These are phyloP conservation scores for Zaprionus nigranus DNA, from an alignment of 1,140 invertebrate genomes.

Conservation along the genomic window DNA sequence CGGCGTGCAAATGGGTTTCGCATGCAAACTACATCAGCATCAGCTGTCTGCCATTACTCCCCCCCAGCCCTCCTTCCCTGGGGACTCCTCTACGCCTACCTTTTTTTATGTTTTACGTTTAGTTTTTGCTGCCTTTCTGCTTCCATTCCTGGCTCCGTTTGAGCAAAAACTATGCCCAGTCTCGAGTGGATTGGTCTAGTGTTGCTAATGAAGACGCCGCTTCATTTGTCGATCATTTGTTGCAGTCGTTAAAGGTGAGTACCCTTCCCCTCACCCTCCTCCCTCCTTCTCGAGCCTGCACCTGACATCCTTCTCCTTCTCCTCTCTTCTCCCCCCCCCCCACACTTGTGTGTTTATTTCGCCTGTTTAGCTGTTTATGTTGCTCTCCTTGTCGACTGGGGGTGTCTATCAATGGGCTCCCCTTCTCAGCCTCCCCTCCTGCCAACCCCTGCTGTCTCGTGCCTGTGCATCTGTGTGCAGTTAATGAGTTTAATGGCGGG, in stretches of 20 bases:
- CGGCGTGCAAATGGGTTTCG: constrained; percentile 80
- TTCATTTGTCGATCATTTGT: constrained; percentile 72
- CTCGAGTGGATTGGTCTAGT: constrained; percentile 7
- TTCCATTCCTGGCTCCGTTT: constrained; percentile 17
- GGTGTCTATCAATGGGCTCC: constrained; percentile 4
- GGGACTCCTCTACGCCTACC: constrained; percentile 44
- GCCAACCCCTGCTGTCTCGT: not conserved
- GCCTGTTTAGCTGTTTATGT: constrained; percentile 27
- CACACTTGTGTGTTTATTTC: not conserved
- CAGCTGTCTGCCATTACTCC: not conserved
- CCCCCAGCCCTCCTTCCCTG: not conserved
- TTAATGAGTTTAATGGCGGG: constrained; percentile 80
- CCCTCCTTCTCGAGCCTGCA: not conserved
- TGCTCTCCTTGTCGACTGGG: constrained; percentile 17
- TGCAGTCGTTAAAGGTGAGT: constrained; percentile 54
- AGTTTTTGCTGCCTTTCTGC: constrained; percentile 36
- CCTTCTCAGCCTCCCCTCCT: not conserved
- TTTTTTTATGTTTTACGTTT: constrained; percentile 64
- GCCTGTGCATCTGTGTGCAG: constrained; percentile 66
- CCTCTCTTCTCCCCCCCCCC: not conserved
- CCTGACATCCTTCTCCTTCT: constrained; percentile 1
- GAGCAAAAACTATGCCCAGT: constrained; percentile 7
- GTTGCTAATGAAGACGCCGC: constrained; percentile 75
- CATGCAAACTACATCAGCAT: constrained; percentile 67
- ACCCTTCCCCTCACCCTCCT: not conserved